A percentile compares a stretch with the other conserved stretches of the same genome.
These are phyloP conservation scores for Rhinogobio ventralis DNA, from an alignment of 2,797 vertebrate genomes.

Conservation along the genomic window DNA sequence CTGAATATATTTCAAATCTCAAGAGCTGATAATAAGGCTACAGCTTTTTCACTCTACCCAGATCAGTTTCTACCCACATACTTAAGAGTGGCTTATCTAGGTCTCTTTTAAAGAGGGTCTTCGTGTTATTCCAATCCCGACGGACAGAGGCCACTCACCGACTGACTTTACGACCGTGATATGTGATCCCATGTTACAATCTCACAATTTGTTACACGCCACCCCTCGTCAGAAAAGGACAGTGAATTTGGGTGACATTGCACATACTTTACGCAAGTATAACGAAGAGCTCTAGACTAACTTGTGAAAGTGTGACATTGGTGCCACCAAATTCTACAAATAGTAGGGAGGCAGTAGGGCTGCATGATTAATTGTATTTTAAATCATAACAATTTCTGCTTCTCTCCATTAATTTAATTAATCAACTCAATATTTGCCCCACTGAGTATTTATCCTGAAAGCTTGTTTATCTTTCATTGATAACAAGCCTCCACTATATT, in stretches of 20 bases:
- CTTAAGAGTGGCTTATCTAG: constrained; percentile 63
- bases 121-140: constrained; percentile 71
- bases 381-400: neutral
- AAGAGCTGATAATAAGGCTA: constrained; percentile 69
- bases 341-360: neutral
- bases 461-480: neutral
- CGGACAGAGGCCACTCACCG: constrained; percentile 59
- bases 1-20: neutral
- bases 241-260: constrained; percentile 38
- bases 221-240: constrained; percentile 35
- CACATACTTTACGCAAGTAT: neutral
- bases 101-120: constrained; percentile 57
- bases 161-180: constrained; percentile 66
- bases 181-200: constrained; percentile 69
- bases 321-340: neutral
- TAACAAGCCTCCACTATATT: neutral
- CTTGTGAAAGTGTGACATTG: neutral
- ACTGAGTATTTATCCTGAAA: neutral
- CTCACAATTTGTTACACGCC: constrained; percentile 69
- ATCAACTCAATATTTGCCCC: neutral
- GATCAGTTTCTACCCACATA: constrained; percentile 64
- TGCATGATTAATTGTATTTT: neutral
- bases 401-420: neutral
- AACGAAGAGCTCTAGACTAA: neutral
- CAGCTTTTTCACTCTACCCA: constrained; percentile 62